Evolutionary conservation across 1,140 invertebrate genomes (phyloP).

Genomic region (Meteorus sp.): DNA sequence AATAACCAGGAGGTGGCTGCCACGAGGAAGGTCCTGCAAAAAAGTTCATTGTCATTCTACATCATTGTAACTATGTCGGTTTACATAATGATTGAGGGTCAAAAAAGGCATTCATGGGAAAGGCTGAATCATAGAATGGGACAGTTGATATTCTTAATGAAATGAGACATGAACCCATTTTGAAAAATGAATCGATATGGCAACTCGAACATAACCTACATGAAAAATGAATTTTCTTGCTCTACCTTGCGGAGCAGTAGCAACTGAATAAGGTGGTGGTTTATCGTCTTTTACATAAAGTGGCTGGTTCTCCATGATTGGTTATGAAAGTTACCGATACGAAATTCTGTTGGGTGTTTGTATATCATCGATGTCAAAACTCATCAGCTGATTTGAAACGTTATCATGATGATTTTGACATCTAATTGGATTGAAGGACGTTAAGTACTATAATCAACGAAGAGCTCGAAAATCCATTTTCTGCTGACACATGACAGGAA

Average conservation of each 20-base stretch:
- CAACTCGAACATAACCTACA: conserved; percentile 16
- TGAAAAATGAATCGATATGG: neutral
- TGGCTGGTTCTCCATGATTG: conserved; percentile 39
- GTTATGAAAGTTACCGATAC: no score
- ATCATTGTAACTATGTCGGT: neutral
- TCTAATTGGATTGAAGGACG: no score
- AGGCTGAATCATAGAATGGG: neutral
- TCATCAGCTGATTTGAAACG: no score
- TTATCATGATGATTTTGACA: no score
- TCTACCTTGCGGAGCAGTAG: conserved; percentile 33
- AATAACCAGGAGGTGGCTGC: conserved; percentile 53
- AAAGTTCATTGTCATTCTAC: neutral
- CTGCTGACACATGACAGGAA: no score
- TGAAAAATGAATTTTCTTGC: neutral
- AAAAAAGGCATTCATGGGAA: neutral
- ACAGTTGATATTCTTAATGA: neutral
- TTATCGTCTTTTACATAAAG: conserved; percentile 34
- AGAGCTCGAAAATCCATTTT: no score
- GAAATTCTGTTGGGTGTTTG: no score
- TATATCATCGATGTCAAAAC: no score
- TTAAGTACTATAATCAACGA: no score
- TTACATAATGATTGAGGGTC: neutral
- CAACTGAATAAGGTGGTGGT: conserved; percentile 36
- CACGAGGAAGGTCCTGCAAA: conserved; percentile 37
- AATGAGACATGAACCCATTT: neutral